Conservation (phyloP, 2,888 invertebrate genomes). For the Ophioninae sp. region DNA sequence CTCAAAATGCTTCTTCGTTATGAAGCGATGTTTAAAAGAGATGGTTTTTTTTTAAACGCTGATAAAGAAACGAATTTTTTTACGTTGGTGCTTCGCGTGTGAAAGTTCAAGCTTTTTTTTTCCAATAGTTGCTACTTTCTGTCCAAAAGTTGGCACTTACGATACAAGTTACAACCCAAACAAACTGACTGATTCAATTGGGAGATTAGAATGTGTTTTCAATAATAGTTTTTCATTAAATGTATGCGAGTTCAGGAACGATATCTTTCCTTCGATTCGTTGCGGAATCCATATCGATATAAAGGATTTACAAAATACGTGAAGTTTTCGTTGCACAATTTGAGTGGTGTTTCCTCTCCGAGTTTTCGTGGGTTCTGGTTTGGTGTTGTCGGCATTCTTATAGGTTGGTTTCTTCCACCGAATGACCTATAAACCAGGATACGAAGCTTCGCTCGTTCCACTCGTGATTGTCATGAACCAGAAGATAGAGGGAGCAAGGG, state of each 20-base stretch:
- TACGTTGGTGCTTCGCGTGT: too few relatives aligned
- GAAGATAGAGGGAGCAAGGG: slow-evolving; percentile 1
- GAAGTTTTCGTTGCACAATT: slow-evolving; percentile 3
- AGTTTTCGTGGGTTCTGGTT: slow-evolving; percentile 35
- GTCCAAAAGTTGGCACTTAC: too few relatives aligned
- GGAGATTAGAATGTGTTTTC: neutral
- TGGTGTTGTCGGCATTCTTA: slow-evolving; percentile 13
- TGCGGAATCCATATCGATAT: slow-evolving; percentile 23
- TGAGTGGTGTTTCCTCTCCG: slow-evolving; percentile 39
- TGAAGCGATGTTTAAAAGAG: neutral
- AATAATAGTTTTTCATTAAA: slow-evolving; percentile 9
- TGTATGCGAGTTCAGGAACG: slow-evolving; percentile 9
- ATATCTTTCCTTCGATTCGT: slow-evolving; percentile 21
- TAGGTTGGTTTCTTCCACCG: slow-evolving; percentile 59
- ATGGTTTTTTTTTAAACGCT: too few relatives aligned
- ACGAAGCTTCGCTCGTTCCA: slow-evolving; percentile 54
- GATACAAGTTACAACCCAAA: too few relatives aligned
- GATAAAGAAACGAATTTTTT: too few relatives aligned
- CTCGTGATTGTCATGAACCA: slow-evolving; percentile 48
- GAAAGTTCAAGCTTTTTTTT: too few relatives aligned
- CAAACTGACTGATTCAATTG: neutral
- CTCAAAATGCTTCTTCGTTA: neutral
- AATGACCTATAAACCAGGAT: slow-evolving; percentile 71
- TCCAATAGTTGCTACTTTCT: too few relatives aligned
- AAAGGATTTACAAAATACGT: slow-evolving; percentile 21